phyloP scores from a whole-genome alignment of 2,797 vertebrate species.

The Pipistrellus pipistrellus region DNA sequence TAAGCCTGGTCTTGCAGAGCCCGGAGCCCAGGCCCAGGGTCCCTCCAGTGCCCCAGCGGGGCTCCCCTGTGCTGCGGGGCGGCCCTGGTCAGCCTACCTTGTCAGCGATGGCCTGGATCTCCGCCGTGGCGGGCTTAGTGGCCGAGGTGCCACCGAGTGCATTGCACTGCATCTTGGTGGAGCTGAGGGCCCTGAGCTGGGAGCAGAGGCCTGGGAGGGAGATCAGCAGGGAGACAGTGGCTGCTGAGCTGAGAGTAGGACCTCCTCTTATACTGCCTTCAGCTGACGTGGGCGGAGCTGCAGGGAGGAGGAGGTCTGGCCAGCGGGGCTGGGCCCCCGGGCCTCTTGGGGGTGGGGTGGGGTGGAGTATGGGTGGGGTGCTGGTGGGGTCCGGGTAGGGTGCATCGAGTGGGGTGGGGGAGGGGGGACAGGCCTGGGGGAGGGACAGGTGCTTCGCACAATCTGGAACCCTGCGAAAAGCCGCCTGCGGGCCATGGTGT shows the following conservation, averaged over 20 bases:
- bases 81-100: constrained; percentile 69
- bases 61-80: too few relatives aligned
- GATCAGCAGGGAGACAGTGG: rapidly evolving
- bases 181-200: neutral
- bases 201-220: neutral
- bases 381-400: too few relatives aligned
- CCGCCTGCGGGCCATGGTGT: neutral
- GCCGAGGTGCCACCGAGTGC: constrained; percentile 68
- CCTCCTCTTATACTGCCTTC: too few relatives aligned
- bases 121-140: constrained; percentile 72
- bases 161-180: neutral
- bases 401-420: rapidly evolving
- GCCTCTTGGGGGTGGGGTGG: too few relatives aligned
- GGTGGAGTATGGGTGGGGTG: too few relatives aligned
- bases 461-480: neutral
- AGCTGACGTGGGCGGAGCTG: neutral
- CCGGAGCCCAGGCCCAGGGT: too few relatives aligned
- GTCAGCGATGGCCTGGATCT: constrained; percentile 82
- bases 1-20: too few relatives aligned
- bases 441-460: neutral
- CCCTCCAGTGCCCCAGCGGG: too few relatives aligned
- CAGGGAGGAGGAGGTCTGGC: too few relatives aligned
- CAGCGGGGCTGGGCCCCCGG: neutral
- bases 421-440: neutral
- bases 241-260: too few relatives aligned